Percentiles rank a stretch among this genome's conserved stretches.
These are phyloP conservation scores for Anas platyrhynchos DNA, from an alignment of 2,113 vertebrate species.

Conservation along the genomic window DNA sequence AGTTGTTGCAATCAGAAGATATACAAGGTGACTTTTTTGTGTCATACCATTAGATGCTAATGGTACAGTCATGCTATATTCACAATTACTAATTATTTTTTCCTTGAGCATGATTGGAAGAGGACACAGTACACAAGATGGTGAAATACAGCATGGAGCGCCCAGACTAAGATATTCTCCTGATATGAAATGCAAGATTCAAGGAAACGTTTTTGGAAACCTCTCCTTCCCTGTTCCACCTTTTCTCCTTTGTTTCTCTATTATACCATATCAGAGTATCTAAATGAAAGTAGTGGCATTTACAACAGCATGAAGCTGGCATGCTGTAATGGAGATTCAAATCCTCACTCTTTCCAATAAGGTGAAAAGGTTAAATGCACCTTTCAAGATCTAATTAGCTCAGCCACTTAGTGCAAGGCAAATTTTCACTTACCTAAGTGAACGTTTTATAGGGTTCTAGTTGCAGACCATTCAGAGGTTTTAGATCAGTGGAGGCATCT, in stretches of 20 bases:
- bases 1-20: neutral
- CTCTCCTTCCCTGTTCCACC: neutral
- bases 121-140: neutral
- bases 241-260: neutral
- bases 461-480: neutral
- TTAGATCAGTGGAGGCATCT: neutral
- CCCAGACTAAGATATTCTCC: neutral
- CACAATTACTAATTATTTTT: neutral
- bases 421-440: neutral
- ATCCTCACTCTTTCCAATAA: neutral
- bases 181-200: neutral
- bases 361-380: slow-evolving; percentile 2
- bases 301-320: neutral
- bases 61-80: neutral
- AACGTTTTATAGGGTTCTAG: neutral
- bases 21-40: neutral
- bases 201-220: neutral
- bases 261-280: neutral
- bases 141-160: neutral
- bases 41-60: neutral
- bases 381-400: slow-evolving; percentile 26
- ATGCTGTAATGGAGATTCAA: neutral
- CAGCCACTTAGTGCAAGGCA: neutral
- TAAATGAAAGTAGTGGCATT: neutral
- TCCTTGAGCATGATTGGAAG: neutral